These are phyloP conservation scores for Tenthredo distinguenda DNA, from an alignment of 2,888 invertebrate species.

Conservation along the genomic window DNA sequence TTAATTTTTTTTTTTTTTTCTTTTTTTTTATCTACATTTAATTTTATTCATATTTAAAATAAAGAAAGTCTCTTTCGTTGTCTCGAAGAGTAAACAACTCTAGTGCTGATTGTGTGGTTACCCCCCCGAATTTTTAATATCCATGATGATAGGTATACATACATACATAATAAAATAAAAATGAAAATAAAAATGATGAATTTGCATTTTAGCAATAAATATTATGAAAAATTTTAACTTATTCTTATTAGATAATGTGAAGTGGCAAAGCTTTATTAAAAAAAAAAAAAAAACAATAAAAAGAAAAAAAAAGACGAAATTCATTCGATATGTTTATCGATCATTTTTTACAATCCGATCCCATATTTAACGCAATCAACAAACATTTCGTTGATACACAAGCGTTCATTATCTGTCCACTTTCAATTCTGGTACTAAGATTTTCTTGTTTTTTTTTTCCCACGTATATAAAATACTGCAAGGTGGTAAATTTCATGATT, in stretches of 20 bases:
- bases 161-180: background rate
- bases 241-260: slow-evolving; percentile 51
- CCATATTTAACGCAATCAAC: background rate
- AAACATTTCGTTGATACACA: background rate
- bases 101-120: slow-evolving; percentile 49
- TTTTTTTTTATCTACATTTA: slow-evolving; percentile 37
- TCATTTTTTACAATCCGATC: slow-evolving; percentile 30
- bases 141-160: background rate
- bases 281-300: slow-evolving; percentile 22
- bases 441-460: background rate
- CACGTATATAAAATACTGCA: slow-evolving; percentile 9
- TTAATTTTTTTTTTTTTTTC: slow-evolving; percentile 27
- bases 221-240: slow-evolving; percentile 50
- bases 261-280: slow-evolving; percentile 52
- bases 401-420: background rate
- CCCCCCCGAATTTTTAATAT: slow-evolving; percentile 5
- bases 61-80: slow-evolving; percentile 39
- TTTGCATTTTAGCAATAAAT: slow-evolving; percentile 51
- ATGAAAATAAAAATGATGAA: slow-evolving; percentile 23
- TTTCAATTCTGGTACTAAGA: background rate
- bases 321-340: background rate
- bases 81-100: slow-evolving; percentile 24
- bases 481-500: background rate
- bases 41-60: slow-evolving; percentile 49
- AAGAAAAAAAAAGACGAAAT: slow-evolving; percentile 25